A percentile compares a stretch with the other conserved stretches of the same genome.
Conservation (phyloP, 2,888 invertebrate genomes). For the Abrostola tripartita region DNA sequence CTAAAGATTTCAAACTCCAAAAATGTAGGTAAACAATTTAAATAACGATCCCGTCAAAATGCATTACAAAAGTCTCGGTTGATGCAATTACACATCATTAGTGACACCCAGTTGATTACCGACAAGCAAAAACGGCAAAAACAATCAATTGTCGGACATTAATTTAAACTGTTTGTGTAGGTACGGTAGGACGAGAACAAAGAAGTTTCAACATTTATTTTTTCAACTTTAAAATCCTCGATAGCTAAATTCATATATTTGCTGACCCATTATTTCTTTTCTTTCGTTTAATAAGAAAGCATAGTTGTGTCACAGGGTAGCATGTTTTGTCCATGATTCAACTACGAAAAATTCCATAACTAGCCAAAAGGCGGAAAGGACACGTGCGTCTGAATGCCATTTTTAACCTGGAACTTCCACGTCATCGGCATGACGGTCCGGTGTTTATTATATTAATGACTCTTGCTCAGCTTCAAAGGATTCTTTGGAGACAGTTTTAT, state of each 20-base stretch:
- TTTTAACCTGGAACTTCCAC: constrained; percentile 63
- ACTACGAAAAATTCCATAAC: constrained; percentile 32
- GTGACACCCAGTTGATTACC: constrained; percentile 16
- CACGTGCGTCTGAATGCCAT: constrained; percentile 70
- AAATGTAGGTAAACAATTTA: constrained; percentile 3
- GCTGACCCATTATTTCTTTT: no score
- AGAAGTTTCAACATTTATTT: background rate
- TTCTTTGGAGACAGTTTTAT: constrained; percentile 82
- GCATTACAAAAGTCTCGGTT: constrained; percentile 6
- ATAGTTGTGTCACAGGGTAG: no score
- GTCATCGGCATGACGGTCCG: constrained; percentile 73
- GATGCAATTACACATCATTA: constrained; percentile 39
- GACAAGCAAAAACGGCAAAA: constrained; percentile 11
- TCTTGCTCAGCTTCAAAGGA: constrained; percentile 76
- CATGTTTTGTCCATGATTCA: constrained; percentile 44
- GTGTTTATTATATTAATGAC: constrained; percentile 84
- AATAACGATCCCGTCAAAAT: constrained; percentile 6
- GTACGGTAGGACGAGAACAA: background rate
- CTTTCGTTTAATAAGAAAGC: no score
- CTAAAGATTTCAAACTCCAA: background rate
- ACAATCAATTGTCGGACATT: constrained; percentile 8
- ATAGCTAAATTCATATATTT: background rate
- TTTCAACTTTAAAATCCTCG: background rate
- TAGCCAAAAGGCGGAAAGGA: constrained; percentile 51
- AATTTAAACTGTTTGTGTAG: constrained; percentile 1